Evolutionary conservation across 2,888 invertebrate genomes (phyloP).

Genomic region (Agriopis aurantiaria): DNA sequence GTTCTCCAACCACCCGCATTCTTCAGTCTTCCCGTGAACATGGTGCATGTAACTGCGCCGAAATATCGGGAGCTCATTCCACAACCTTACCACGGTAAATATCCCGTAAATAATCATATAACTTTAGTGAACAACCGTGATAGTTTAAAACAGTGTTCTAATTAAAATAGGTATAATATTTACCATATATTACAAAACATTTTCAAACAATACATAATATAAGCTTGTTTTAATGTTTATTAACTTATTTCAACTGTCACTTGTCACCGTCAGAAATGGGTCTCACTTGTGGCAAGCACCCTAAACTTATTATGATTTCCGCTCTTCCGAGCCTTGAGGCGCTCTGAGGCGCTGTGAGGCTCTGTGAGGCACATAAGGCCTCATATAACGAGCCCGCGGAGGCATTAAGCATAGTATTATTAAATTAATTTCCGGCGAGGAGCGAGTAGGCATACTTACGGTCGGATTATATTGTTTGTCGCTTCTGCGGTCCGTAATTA

Average conservation of each 20-base stretch:
- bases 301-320: slow-evolving; percentile 36
- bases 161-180: neutral
- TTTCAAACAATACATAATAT: neutral
- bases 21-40: no score
- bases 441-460: slow-evolving; percentile 17
- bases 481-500: slow-evolving; percentile 29
- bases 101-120: no score
- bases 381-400: slow-evolving; percentile 40
- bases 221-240: neutral
- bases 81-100: no score
- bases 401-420: slow-evolving; percentile 64
- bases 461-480: slow-evolving; percentile 43
- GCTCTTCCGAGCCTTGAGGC: slow-evolving; percentile 20
- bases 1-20: no score
- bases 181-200: neutral
- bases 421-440: slow-evolving; percentile 65
- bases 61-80: no score
- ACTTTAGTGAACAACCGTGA: no score
- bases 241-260: slow-evolving; percentile 16
- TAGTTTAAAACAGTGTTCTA: no score
- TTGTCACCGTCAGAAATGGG: slow-evolving; percentile 9
- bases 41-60: no score
- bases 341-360: slow-evolving; percentile 3
- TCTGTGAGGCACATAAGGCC: slow-evolving; percentile 14
- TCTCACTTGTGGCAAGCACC: slow-evolving; percentile 17